These are phyloP conservation scores for Scalopus aquaticus DNA, from an alignment of 2,113 vertebrate genomes.

Conservation along the genomic window DNA sequence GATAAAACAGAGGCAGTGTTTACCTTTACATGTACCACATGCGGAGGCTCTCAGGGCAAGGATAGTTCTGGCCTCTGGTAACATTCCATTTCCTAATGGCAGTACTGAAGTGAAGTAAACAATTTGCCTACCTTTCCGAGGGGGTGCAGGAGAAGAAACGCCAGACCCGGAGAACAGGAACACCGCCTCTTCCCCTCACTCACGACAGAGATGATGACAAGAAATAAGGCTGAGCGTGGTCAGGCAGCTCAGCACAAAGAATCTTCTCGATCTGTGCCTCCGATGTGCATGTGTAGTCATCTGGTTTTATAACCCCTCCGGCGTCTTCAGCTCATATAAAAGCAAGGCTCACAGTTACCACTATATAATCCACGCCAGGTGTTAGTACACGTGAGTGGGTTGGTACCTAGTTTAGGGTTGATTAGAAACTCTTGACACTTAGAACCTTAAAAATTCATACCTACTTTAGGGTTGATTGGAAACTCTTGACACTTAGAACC, in stretches of 20 bases:
- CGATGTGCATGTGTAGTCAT: not conserved
- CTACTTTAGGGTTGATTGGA: not conserved
- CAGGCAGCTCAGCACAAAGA: not conserved
- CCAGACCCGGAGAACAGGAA: not conserved
- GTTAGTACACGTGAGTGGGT: not conserved
- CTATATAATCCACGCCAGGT: not conserved
- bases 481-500: not conserved
- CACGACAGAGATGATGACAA: not conserved
- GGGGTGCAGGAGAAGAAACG: not conserved
- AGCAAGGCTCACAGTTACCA: not conserved
- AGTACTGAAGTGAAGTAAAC: not conserved
- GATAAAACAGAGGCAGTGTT: not conserved
- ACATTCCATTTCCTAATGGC: not conserved
- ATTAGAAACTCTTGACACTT: not conserved
- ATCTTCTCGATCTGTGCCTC: not conserved
- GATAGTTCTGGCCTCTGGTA: not conserved
- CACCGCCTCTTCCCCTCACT: not conserved
- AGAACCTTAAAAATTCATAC: no score
- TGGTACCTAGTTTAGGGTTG: not conserved
- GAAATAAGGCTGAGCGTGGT: not conserved
- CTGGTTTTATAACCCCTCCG: not conserved
- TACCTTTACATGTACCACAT: not conserved
- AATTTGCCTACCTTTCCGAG: not conserved
- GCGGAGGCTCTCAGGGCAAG: not conserved
- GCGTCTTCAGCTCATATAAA: not conserved